Conservation (phyloP, 2,888 invertebrate species). For the Ecliptopera silaceata region DNA sequence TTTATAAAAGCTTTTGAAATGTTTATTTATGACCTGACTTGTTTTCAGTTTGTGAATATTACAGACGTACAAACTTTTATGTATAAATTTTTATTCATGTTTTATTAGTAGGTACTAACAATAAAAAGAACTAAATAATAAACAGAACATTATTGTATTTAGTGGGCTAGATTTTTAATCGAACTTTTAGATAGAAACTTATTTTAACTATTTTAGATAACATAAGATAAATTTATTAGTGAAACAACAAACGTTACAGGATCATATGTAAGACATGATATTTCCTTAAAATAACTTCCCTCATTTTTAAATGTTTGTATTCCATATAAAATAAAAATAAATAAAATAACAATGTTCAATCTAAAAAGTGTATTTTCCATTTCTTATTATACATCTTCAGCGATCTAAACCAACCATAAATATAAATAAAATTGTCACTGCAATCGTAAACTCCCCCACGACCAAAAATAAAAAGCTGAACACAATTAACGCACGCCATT, state of each 20-base stretch:
- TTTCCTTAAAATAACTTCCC: too few species aligned
- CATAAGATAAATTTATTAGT: too few species aligned
- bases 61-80: constrained; percentile 42
- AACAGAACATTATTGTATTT: too few species aligned
- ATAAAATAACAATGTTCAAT: not conserved
- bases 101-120: constrained; percentile 40
- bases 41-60: constrained; percentile 36
- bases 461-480: constrained; percentile 38
- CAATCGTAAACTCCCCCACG: constrained; percentile 24
- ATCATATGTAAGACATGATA: too few species aligned
- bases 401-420: constrained; percentile 16
- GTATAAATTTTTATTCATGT: constrained; percentile 42
- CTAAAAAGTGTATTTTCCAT: not conserved
- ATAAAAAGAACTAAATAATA: too few species aligned
- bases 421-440: constrained; percentile 28
- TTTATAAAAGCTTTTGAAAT: constrained; percentile 22
- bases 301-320: too few species aligned
- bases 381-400: constrained; percentile 4
- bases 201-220: too few species aligned
- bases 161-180: too few species aligned
- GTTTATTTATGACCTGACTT: constrained; percentile 36
- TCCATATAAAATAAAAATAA: too few species aligned
- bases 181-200: too few species aligned
- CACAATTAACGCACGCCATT: constrained; percentile 57
- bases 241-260: too few species aligned